Conservation (phyloP, 1,140 invertebrate species). For the Pseudoatta argentina region DNA sequence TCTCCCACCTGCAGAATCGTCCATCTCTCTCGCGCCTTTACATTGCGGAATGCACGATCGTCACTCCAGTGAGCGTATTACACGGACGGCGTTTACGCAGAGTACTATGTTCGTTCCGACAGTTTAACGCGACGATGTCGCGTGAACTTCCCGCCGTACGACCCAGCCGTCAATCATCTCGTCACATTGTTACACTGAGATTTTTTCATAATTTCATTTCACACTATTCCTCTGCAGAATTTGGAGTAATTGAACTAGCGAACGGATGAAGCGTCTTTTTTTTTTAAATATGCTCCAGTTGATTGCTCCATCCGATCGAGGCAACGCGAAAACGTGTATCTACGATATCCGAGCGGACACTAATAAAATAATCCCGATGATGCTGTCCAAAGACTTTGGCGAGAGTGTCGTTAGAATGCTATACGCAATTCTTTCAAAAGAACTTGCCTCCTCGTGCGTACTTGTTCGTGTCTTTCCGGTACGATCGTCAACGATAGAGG, state of each 20-base stretch:
- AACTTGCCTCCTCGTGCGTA: conserved; percentile 69
- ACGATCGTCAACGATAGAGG: conserved; percentile 69
- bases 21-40: conserved; percentile 44
- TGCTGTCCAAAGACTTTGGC: conserved; percentile 49
- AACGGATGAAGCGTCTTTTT: not conserved
- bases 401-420: conserved; percentile 59
- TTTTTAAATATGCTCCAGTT: not conserved
- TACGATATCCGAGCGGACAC: conserved; percentile 41
- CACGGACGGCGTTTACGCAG: conserved; percentile 69
- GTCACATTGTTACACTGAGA: conserved; percentile 4
- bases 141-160: conserved; percentile 47
- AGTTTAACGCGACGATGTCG: conserved; percentile 61
- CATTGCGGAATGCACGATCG: conserved; percentile 61
- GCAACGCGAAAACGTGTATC: conserved; percentile 49
- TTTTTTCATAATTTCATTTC: not conserved
- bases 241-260: not conserved
- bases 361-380: conserved; percentile 35
- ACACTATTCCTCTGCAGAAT: not conserved
- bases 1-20: conserved; percentile 24
- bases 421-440: not conserved
- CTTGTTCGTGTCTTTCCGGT: conserved; percentile 69
- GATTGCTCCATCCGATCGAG: not conserved
- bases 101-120: conserved; percentile 62
- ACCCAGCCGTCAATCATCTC: conserved; percentile 43
- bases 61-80: conserved; percentile 64